Evolutionary conservation across 92 coral and sea anemone genomes (phyloP).

Genomic region (Galaxea fascicularis): DNA sequence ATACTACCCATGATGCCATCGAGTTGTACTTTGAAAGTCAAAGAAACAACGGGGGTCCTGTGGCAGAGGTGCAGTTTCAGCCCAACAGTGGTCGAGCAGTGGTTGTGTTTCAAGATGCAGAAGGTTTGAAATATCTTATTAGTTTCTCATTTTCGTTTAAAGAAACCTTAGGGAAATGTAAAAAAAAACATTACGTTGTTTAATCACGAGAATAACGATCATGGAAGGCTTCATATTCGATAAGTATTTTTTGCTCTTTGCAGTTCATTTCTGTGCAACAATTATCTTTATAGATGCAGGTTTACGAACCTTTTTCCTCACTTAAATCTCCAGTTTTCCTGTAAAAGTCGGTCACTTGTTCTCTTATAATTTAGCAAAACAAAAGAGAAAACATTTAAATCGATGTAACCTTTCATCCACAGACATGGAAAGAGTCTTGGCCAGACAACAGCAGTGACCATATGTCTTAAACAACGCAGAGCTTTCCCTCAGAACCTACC

Average conservation of each 20-base stretch:
- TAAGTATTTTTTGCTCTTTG: too few species aligned
- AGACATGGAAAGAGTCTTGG: constrained; percentile 46
- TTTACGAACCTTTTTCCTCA: too few species aligned
- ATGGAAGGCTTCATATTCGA: too few species aligned
- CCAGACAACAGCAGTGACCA: constrained; percentile 15
- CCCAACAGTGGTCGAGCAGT: constrained; percentile 66
- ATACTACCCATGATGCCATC: constrained; percentile 77
- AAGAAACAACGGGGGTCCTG: constrained; percentile 74
- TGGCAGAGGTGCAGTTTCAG: constrained; percentile 44
- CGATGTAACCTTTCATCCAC: background rate
- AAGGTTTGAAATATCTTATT: constrained; percentile 45
- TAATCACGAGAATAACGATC: too few species aligned
- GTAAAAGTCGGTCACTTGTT: too few species aligned
- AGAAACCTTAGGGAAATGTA: too few species aligned
- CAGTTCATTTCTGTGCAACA: too few species aligned
- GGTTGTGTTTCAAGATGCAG: constrained; percentile 68
- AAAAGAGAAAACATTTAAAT: background rate
- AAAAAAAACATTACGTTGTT: too few species aligned
- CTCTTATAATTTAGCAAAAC: too few species aligned
- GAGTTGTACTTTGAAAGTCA: constrained; percentile 73
- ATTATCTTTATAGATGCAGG: too few species aligned
- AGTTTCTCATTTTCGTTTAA: too few species aligned
- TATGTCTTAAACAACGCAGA: constrained; percentile 45
- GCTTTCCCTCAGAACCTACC: constrained; percentile 50
- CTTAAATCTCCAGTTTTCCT: too few species aligned